phyloP scores from a whole-genome alignment of 2,797 vertebrate species.

The Malacoraja senta region DNA sequence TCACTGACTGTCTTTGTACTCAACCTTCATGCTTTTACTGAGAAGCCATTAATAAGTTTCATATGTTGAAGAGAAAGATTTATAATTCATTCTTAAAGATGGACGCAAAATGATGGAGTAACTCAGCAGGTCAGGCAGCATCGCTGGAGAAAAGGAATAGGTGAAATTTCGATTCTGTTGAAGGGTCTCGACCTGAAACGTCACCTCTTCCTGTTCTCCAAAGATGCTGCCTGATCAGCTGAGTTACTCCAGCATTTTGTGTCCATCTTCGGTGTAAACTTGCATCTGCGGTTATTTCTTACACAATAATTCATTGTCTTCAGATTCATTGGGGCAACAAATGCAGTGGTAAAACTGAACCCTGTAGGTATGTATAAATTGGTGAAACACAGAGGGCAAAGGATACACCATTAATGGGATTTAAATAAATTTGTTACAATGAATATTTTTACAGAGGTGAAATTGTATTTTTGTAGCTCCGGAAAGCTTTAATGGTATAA shows the following conservation, averaged over 20 bases:
- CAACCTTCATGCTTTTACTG: not conserved
- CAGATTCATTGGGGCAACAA: not conserved
- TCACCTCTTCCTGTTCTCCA: no score
- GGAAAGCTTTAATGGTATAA: not conserved
- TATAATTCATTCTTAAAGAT: no score
- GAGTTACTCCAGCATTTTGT: no score
- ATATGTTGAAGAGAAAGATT: not conserved
- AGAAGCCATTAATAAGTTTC: not conserved
- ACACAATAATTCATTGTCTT: not conserved
- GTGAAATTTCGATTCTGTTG: no score
- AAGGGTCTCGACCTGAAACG: no score
- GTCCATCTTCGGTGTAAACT: no score
- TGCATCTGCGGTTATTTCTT: no score
- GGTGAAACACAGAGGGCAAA: not conserved
- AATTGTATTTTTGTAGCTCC: constrained; percentile 31
- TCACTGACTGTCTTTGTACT: constrained; percentile 50
- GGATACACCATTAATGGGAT: not conserved
- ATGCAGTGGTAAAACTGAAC: not conserved
- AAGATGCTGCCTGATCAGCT: no score
- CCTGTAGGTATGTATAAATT: not conserved
- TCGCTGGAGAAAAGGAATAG: no score
- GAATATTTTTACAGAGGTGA: not conserved
- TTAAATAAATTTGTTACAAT: not conserved
- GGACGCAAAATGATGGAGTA: no score
- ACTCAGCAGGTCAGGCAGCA: no score